Evolutionary conservation across 2,888 invertebrate genomes (phyloP).

Genomic region (Pseudanteris insignis): DNA sequence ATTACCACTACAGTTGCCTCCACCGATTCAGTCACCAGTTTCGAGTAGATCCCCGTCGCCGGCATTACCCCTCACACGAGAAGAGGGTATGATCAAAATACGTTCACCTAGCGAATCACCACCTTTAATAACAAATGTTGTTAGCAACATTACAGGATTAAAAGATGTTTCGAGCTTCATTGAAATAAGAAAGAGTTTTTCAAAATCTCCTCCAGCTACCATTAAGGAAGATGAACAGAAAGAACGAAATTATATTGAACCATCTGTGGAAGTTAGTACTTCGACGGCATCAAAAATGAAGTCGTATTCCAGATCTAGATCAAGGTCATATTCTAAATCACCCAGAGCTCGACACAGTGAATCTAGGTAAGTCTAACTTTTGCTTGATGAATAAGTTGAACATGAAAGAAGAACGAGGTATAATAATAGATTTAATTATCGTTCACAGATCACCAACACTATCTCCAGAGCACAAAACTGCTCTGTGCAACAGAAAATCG

Average conservation of each 20-base stretch:
- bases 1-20: conserved; percentile 34
- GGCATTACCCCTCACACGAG: conserved; percentile 58
- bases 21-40: conserved; percentile 51
- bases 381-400: too few species aligned
- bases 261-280: conserved; percentile 50
- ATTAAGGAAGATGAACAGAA: conserved; percentile 43
- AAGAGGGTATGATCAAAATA: conserved; percentile 55
- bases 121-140: conserved; percentile 37
- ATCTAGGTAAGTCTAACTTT: conserved; percentile 41
- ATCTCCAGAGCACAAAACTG: conserved; percentile 39
- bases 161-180: conserved; percentile 32
- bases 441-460: conserved; percentile 25
- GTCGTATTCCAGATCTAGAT: conserved; percentile 51
- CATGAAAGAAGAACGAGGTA: too few species aligned
- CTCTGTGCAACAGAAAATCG: conserved; percentile 45
- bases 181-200: conserved; percentile 36
- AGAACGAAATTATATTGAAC: conserved; percentile 51
- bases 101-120: conserved; percentile 56
- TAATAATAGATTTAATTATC: too few species aligned
- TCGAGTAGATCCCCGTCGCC: conserved; percentile 62
- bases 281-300: conserved; percentile 46
- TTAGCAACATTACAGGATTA: conserved; percentile 22
- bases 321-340: conserved; percentile 55
- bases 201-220: conserved; percentile 46
- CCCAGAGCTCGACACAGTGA: conserved; percentile 57